Evolutionary conservation across 1,140 invertebrate species (phyloP).

Genomic region (Agrilus planipennis): DNA sequence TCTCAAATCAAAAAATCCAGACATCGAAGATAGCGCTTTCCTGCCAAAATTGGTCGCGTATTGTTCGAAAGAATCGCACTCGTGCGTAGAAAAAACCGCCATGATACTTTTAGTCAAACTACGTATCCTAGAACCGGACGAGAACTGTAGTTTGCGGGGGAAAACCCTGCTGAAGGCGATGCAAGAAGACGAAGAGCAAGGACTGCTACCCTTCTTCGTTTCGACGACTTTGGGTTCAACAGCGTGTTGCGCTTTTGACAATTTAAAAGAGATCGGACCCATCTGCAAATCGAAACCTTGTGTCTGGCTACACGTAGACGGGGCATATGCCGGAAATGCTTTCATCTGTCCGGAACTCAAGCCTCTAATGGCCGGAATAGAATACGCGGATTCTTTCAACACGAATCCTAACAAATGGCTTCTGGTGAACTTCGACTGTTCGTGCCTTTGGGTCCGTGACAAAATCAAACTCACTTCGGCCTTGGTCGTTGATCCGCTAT

Average conservation of each 20-base stretch:
- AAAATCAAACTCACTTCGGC: slow-evolving; percentile 82
- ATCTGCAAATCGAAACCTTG: slow-evolving; percentile 55
- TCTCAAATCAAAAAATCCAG: slow-evolving; percentile 50
- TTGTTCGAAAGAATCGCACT: slow-evolving; percentile 92
- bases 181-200: slow-evolving; percentile 64
- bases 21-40: slow-evolving; percentile 74
- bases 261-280: slow-evolving; percentile 67
- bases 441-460: slow-evolving; percentile 82
- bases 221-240: slow-evolving; percentile 70
- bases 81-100: slow-evolving; percentile 92
- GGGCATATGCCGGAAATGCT: slow-evolving; percentile 72
- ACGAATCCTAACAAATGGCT: slow-evolving; percentile 92
- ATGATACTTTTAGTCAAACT: slow-evolving; percentile 85
- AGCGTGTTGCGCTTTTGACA: slow-evolving; percentile 72
- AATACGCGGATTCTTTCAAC: slow-evolving; percentile 82
- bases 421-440: slow-evolving; percentile 82
- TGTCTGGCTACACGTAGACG: slow-evolving; percentile 62
- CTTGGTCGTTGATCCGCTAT: slow-evolving; percentile 87
- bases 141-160: slow-evolving; percentile 65
- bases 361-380: slow-evolving; percentile 59
- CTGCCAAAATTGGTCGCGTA: slow-evolving; percentile 84
- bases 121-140: slow-evolving; percentile 76
- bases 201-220: slow-evolving; percentile 79
- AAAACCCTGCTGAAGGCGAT: slow-evolving; percentile 55
- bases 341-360: slow-evolving; percentile 78